These are phyloP conservation scores for Thaumatotibia leucotreta DNA, from an alignment of 1,140 invertebrate species.

Conservation along the genomic window DNA sequence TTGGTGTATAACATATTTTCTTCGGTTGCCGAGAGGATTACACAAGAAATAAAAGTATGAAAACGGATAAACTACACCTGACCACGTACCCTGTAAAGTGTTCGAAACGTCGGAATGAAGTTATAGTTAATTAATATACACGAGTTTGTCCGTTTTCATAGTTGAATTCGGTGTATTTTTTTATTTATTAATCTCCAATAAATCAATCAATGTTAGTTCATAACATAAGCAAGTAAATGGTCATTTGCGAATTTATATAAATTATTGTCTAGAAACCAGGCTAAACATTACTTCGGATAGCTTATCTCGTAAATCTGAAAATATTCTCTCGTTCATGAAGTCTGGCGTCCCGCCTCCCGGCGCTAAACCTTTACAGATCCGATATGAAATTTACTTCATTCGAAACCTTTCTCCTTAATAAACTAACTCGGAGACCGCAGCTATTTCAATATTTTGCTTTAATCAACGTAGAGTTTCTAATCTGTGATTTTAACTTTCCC, in stretches of 20 bases:
- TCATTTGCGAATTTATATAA: not conserved
- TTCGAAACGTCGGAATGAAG: too few species aligned
- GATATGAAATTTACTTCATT: not conserved
- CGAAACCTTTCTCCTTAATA: not conserved
- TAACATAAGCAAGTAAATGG: not conserved
- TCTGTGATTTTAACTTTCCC: not conserved
- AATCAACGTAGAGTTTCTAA: too few species aligned
- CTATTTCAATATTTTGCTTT: not conserved
- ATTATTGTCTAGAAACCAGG: not conserved
- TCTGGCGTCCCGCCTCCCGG: constrained; percentile 5
- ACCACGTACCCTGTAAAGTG: too few species aligned
- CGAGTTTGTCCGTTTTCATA: too few species aligned
- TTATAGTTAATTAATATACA: too few species aligned
- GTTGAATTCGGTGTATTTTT: too few species aligned
- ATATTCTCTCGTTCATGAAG: not conserved
- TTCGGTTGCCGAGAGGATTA: too few species aligned
- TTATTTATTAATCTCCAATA: too few species aligned
- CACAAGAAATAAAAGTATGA: too few species aligned
- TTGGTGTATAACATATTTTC: too few species aligned
- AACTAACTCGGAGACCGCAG: not conserved
- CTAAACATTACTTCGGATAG: not conserved
- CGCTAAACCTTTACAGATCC: not conserved
- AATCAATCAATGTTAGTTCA: not conserved
- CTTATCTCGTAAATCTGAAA: not conserved
- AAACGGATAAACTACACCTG: too few species aligned